A percentile compares a stretch with the other conserved stretches of the same genome.
phyloP scores from a whole-genome alignment of 2,113 vertebrate genomes.

The Rousettus leschenaultii region DNA sequence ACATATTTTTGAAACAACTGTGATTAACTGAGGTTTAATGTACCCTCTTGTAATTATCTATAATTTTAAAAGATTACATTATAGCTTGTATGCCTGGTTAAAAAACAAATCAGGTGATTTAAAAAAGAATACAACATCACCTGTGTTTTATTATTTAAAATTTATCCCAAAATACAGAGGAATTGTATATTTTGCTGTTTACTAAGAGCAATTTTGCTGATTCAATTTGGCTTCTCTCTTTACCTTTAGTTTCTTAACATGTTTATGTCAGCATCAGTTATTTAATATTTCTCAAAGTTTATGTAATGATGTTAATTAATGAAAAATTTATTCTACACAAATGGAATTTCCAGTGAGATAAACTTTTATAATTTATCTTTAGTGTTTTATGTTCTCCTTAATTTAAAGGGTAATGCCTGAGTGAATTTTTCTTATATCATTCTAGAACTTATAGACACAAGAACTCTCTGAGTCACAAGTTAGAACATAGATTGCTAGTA shows the following conservation, averaged over 20 bases:
- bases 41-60: conserved; percentile 57
- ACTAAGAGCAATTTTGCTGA: conserved; percentile 21
- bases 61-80: conserved; percentile 73
- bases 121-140: conserved; percentile 33
- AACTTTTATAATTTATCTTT: neutral
- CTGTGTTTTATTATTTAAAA: conserved; percentile 33
- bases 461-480: neutral
- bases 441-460: neutral
- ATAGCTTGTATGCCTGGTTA: conserved; percentile 53
- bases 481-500: neutral
- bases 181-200: conserved; percentile 14
- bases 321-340: neutral
- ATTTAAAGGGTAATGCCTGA: neutral
- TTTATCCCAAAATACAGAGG: conserved; percentile 14
- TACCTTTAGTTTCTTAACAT: conserved; percentile 12
- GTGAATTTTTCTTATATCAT: conserved; percentile 1
- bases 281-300: conserved; percentile 39
- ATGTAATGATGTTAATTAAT: neutral
- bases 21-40: conserved; percentile 70
- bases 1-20: conserved; percentile 75
- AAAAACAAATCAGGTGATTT: conserved; percentile 58
- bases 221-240: neutral
- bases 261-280: neutral
- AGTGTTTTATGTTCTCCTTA: neutral
- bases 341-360: neutral